Evolutionary conservation across 2,888 invertebrate species (phyloP).

Genomic region (Candidula unifasciata): DNA sequence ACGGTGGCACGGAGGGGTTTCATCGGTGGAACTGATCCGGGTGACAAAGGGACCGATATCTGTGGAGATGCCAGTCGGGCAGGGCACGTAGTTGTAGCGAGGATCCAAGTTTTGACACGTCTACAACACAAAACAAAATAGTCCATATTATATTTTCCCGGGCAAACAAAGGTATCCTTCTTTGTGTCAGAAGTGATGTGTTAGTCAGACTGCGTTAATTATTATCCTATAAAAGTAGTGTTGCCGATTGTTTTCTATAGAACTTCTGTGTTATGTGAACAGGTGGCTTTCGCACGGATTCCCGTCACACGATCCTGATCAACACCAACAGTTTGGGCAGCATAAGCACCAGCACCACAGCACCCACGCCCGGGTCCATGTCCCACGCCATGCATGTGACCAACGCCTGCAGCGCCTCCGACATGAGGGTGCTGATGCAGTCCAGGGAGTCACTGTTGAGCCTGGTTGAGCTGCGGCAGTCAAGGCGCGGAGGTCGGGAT

Average conservation of each 20-base stretch:
- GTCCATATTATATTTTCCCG: no score
- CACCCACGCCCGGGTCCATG: not conserved
- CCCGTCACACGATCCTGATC: constrained; percentile 4
- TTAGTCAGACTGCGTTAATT: no score
- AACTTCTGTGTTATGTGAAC: not conserved
- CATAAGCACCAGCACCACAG: constrained; percentile 23
- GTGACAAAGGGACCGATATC: no score
- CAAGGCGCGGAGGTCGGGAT: constrained; percentile 19
- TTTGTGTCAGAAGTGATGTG: no score
- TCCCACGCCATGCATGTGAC: not conserved
- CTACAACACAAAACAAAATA: no score
- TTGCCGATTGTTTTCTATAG: not conserved
- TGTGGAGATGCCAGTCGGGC: no score
- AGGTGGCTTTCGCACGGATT: constrained; percentile 32
- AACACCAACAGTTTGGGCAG: constrained; percentile 33
- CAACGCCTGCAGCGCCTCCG: not conserved
- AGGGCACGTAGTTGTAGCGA: no score
- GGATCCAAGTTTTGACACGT: no score
- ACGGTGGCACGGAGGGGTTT: no score
- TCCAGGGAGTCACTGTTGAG: constrained; percentile 51
- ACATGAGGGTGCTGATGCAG: constrained; percentile 32
- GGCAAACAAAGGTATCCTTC: no score
- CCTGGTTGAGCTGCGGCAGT: constrained; percentile 51
- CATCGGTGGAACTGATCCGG: no score
- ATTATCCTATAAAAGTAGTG: no score